These are phyloP conservation scores for Monomorium pharaonis DNA, from an alignment of 1,140 invertebrate genomes.

Conservation along the genomic window DNA sequence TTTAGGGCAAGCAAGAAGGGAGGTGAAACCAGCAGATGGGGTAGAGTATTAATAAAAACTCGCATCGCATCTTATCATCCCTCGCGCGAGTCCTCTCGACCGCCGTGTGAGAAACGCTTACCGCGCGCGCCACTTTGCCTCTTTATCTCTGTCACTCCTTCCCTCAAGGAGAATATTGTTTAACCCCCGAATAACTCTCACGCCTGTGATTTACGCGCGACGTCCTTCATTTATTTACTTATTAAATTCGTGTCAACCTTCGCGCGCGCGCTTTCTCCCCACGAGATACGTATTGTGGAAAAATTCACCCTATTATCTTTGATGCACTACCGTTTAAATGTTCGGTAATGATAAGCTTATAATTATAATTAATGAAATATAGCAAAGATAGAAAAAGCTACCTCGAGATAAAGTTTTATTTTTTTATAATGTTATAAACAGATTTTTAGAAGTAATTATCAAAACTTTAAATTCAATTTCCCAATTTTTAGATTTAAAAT, in stretches of 20 bases:
- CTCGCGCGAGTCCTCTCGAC: slow-evolving; percentile 63
- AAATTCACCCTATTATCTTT: slow-evolving; percentile 15
- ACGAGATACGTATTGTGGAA: slow-evolving; percentile 3
- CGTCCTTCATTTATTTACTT: slow-evolving; percentile 63
- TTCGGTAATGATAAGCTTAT: neutral
- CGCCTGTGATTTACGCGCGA: slow-evolving; percentile 60
- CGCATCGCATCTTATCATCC: slow-evolving; percentile 75
- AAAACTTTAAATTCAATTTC: neutral
- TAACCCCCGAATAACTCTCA: slow-evolving; percentile 52
- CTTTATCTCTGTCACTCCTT: slow-evolving; percentile 70
- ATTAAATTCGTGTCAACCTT: slow-evolving; percentile 56
- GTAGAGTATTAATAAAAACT: slow-evolving; percentile 77
- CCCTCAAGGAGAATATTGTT: slow-evolving; percentile 69
- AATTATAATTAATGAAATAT: neutral
- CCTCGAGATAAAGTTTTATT: neutral
- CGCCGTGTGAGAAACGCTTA: slow-evolving; percentile 66
- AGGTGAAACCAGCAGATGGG: slow-evolving; percentile 65
- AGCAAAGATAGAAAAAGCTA: neutral
- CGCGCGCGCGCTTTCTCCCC: neutral
- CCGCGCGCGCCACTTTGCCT: slow-evolving; percentile 56
- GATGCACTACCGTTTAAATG: neutral
- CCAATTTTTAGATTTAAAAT: neutral
- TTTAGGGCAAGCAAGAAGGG: slow-evolving; percentile 58
- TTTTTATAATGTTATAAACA: neutral
- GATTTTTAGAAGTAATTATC: neutral